These are phyloP conservation scores for Pangasius larnaudii DNA, from an alignment of 2,797 vertebrate genomes.

Conservation along the genomic window DNA sequence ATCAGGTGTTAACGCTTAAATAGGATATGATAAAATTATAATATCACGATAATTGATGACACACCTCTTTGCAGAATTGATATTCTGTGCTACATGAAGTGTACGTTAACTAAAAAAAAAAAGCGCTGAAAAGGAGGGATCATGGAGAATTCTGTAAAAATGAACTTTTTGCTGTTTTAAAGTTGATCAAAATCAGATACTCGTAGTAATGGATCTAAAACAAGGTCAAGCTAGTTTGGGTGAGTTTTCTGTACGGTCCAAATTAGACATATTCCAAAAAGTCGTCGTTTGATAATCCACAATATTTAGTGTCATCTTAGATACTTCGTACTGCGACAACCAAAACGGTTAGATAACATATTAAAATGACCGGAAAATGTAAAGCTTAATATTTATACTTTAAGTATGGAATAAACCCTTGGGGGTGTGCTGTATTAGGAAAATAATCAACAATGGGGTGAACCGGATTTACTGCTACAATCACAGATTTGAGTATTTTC, in stretches of 20 bases:
- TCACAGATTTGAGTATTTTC: background rate
- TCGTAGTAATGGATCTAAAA: background rate
- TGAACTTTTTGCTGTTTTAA: too few relatives aligned
- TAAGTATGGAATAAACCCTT: background rate
- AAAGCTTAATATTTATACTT: background rate
- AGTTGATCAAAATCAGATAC: too few relatives aligned
- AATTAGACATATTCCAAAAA: too few relatives aligned
- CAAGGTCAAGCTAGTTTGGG: background rate
- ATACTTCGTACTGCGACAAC: background rate
- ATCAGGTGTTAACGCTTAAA: background rate
- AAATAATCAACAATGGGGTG: background rate
- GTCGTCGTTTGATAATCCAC: background rate
- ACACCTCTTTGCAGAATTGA: background rate
- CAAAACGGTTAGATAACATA: background rate
- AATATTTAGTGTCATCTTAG: too few relatives aligned
- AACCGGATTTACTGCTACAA: background rate
- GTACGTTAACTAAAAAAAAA: background rate
- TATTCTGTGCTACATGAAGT: background rate
- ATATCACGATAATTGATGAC: background rate
- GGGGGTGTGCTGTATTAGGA: background rate
- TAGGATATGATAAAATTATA: background rate
- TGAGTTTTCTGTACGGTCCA: background rate
- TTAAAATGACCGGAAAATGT: background rate
- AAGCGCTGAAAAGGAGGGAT: background rate
- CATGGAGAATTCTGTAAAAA: too few relatives aligned